Evolutionary conservation across 1,140 invertebrate genomes (phyloP).

Genomic region (Panagrolaimus sp.): DNA sequence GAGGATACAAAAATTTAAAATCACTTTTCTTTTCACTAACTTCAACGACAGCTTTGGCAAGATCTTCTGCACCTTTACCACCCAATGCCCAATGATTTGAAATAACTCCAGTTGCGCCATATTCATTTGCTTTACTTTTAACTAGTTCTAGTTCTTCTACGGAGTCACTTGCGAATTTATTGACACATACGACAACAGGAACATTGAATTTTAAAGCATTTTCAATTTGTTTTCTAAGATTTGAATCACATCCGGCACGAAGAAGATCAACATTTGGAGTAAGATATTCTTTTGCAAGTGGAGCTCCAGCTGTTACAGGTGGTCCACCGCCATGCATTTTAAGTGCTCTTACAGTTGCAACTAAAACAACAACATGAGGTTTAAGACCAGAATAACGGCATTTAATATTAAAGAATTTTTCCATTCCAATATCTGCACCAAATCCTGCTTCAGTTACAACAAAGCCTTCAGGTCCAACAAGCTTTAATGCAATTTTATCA

Average conservation of each 20-base stretch:
- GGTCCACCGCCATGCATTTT: conserved; percentile 98
- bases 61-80: conserved; percentile 74
- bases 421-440: conserved; percentile 94
- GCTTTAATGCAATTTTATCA: conserved; percentile 84
- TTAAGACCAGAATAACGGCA: conserved; percentile 68
- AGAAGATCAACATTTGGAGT: conserved; percentile 84
- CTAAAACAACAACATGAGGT: conserved; percentile 86
- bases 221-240: conserved; percentile 81
- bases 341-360: conserved; percentile 83
- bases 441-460: conserved; percentile 97
- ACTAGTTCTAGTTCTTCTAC: conserved; percentile 76
- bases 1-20: conserved; percentile 73
- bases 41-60: conserved; percentile 78
- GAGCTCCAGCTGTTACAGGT: conserved; percentile 71
- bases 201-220: conserved; percentile 83
- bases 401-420: conserved; percentile 98
- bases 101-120: conserved; percentile 80
- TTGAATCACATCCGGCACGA: conserved; percentile 73
- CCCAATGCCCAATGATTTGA: conserved; percentile 85
- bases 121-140: conserved; percentile 67
- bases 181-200: conserved; percentile 90
- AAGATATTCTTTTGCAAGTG: conserved; percentile 74
- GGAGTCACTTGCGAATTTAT: conserved; percentile 77
- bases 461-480: conserved; percentile 82
- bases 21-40: conserved; percentile 66